phyloP scores from a whole-genome alignment of 2,797 vertebrate species.

The Oceanodroma leucorhoa region DNA sequence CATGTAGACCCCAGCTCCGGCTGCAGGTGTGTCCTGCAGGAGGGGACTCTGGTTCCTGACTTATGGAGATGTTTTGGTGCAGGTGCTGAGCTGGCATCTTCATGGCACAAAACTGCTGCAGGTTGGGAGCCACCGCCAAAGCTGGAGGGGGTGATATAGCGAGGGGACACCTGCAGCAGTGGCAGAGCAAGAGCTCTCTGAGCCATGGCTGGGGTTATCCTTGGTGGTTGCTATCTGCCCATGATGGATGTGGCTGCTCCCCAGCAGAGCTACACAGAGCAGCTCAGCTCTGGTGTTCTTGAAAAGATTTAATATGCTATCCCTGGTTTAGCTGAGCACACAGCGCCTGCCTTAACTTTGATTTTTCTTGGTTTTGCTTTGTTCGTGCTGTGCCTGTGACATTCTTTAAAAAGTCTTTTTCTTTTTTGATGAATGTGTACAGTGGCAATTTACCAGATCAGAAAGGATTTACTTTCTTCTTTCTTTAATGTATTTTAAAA shows the following conservation, averaged over 20 bases:
- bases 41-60: not conserved
- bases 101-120: not conserved
- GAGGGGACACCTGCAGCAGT: rapidly evolving
- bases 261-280: not conserved
- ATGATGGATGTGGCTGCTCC: not conserved
- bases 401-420: not conserved
- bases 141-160: rapidly evolving
- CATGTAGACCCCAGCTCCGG: rapidly evolving
- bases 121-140: not conserved
- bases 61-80: not conserved
- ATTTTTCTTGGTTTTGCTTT: not conserved
- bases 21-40: not conserved
- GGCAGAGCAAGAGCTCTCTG: not conserved
- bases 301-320: not conserved
- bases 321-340: not conserved
- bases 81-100: not conserved
- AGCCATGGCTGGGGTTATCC: not conserved
- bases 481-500: conserved; percentile 4
- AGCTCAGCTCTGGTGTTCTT: not conserved
- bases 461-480: not conserved
- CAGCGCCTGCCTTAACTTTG: not conserved
- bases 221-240: not conserved
- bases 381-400: not conserved
- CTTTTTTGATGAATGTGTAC: not conserved
- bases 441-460: not conserved